Base-by-base conservation (phyloP, 2,797 vertebrate genomes). In the Sebastes aleutianus region DNA sequence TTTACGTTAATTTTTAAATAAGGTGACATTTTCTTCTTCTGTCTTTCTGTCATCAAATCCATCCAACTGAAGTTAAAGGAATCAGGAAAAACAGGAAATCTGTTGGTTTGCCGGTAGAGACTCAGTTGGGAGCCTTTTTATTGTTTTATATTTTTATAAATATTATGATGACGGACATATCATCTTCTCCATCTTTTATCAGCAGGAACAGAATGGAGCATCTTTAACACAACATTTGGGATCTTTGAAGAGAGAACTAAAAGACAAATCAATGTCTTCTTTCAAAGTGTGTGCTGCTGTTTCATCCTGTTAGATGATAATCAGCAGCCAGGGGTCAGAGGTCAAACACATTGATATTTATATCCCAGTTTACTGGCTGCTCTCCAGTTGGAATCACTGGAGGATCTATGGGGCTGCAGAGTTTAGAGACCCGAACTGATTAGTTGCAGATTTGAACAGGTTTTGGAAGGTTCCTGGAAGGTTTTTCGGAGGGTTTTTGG, bases 281-380 rank as follows among this genome's bases (percentile, higher is more conserved):
- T 59, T 80, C 63, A 85, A 78, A 54, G 31, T 1, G 2, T 18
- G 27, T 3, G 16, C 65, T 53, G 5, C 36, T 10, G 3, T 27
- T 69, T 75, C 54, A 10, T 36, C 56, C 53, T 16, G 59, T 56
- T 70, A 18, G 3, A 59, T 83, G 78, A 29, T 83, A 74, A 85
- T 79, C 77, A 74, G 8, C 78, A 29, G 2, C 8, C 69, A 5
- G 27, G 36, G 84, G 84, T 86, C 80, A 57, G 13, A 86, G 86
- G 86, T 90, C 86, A 88, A 72, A 68, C 54, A 73, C 64, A 76
- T 78, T 70, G 57, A 68, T 84, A 79, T 80, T 69, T 84, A 65
- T 56, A 27, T 3, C 63, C 31, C 77, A 61, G 70, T 66, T 61
- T 0, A 32, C 69, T 86, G 88, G 88, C 82, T 63, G 74, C 12